A percentile compares a stretch with the other conserved stretches of the same genome.
These are phyloP conservation scores for Prosopocoilus inquinatus DNA, from an alignment of 2,888 invertebrate genomes.

Conservation along the genomic window DNA sequence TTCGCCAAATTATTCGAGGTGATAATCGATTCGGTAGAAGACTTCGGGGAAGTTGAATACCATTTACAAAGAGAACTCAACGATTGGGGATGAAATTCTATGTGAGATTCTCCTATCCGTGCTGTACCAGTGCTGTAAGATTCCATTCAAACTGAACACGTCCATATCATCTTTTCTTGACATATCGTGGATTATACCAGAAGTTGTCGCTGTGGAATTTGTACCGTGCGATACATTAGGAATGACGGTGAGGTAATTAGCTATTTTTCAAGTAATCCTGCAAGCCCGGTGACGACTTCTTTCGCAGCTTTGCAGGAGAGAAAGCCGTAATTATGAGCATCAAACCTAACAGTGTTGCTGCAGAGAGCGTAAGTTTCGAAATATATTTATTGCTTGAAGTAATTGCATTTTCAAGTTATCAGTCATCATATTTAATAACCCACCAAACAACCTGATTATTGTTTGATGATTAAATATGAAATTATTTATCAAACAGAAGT, in stretches of 20 bases:
- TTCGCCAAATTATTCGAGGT: not conserved
- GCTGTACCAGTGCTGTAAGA: constrained; percentile 53
- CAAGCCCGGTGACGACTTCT: not conserved
- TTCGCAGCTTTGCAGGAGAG: constrained; percentile 57
- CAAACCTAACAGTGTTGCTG: constrained; percentile 59
- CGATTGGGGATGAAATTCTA: constrained; percentile 64
- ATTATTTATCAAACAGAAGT: no score
- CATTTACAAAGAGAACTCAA: constrained; percentile 48
- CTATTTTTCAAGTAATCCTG: no score
- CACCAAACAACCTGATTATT: no score
- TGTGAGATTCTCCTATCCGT: constrained; percentile 59
- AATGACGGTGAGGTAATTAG: constrained; percentile 56
- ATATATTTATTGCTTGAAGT: not conserved
- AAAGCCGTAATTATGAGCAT: constrained; percentile 60
- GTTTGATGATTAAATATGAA: no score
- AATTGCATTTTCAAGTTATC: not conserved
- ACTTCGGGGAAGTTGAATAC: constrained; percentile 30
- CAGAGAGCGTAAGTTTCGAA: constrained; percentile 62
- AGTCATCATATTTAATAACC: no score
- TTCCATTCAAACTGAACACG: constrained; percentile 55
- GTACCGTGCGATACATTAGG: constrained; percentile 64
- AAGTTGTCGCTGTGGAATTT: constrained; percentile 55
- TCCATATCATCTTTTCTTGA: constrained; percentile 62
- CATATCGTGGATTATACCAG: constrained; percentile 61
- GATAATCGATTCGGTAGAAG: constrained; percentile 27